Evolutionary conservation across 2,113 vertebrate genomes (phyloP), one percentile per base, ranked within the genome.

Genomic region (Scytalopus superciliaris): DNA sequence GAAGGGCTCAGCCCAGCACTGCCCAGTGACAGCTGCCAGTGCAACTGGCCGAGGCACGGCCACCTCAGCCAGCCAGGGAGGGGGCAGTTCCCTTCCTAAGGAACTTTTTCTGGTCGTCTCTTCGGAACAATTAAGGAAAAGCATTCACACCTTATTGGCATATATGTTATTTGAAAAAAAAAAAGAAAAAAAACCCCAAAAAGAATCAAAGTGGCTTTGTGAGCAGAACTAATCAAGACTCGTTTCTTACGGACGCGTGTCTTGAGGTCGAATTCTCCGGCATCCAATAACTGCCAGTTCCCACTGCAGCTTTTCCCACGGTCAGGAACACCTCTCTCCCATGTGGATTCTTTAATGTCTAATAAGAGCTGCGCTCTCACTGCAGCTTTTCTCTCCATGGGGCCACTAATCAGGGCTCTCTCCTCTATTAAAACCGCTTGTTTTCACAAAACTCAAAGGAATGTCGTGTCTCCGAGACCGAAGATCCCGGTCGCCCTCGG

Each of bases 311-410:
- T 95, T 97, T 97, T 97, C 96, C 94, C 96, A 97, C 95, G 94
- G 94, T 96, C 94, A 89, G 94, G 93, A 96, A 95, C 94, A 96
- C 96, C 94, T 97, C 95, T 94, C 80, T 97, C 95, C 96, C 95
- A 91, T 91, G 94, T 90, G 91, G 95, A 96, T 96, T 96, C 96
- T 96, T 97, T 97, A 96, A 97, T 96, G 96, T 97, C 95, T 97
- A 97, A 96, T 93, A 97, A 95, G 93, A 77, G 93, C 31, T 96
- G 93, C 56, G 37, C 94, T 88, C 93, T 80, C 47, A 4, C 83
- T 94, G 93, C 93, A 96, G 94, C 93, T 94, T 94, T 96, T 94
- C 96, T 92, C 95, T 95, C 96, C 94, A 94, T 91, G 93, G 96
- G 96, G 95, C 84, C 84, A 7, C 96, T 97, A 96, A 97, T 92